Conservation (phyloP, 2,888 invertebrate genomes). For the Macrophya annulata region DNA sequence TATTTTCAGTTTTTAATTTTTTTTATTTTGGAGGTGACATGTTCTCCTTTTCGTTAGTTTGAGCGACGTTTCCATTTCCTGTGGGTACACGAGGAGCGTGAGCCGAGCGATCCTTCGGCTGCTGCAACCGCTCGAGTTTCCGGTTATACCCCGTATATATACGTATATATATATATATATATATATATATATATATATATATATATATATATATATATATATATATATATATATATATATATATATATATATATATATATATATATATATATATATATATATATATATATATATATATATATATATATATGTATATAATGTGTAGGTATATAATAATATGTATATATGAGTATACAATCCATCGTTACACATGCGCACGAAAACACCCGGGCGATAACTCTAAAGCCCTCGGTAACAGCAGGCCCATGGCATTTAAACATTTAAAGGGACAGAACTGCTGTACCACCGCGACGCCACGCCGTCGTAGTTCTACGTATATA, state of each 20-base stretch:
- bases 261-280: neutral
- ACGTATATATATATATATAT: neutral
- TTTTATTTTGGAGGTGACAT: neutral
- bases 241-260: neutral
- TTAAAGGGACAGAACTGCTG: slow-evolving; percentile 46
- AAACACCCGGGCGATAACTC: neutral
- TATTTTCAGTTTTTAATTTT: neutral
- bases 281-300: neutral
- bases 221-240: neutral
- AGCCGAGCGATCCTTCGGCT: slow-evolving; percentile 11
- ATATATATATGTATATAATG: neutral
- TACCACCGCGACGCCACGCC: neutral
- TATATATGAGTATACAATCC: neutral
- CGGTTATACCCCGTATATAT: neutral
- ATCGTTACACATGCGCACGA: neutral
- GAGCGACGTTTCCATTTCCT: slow-evolving; percentile 35
- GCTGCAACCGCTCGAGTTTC: slow-evolving; percentile 48
- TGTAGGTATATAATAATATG: neutral
- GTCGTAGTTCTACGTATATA: neutral
- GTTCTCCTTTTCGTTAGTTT: neutral
- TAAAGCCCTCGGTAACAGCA: slow-evolving; percentile 38
- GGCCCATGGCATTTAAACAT: slow-evolving; percentile 50
- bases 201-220: neutral
- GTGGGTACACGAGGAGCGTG: slow-evolving; percentile 20
- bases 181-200: neutral